Evolutionary conservation across 2,888 invertebrate genomes (phyloP).

Genomic region (Caenorhabditis sinica): DNA sequence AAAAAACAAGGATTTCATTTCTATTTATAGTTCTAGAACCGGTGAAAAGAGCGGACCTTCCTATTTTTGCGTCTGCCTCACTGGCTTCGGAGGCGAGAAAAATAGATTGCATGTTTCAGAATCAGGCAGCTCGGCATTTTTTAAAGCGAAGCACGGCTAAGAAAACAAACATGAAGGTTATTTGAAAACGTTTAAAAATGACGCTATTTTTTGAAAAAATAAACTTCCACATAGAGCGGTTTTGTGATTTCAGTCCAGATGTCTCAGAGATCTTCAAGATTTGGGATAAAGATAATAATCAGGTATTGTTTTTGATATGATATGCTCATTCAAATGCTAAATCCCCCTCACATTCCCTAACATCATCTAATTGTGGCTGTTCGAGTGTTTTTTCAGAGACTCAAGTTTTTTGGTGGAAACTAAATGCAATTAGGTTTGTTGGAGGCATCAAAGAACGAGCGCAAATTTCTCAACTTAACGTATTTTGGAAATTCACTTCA

Average conservation of each 20-base stretch:
- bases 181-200: conserved; percentile 22
- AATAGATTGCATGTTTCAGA: conserved; percentile 39
- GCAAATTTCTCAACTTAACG: neutral
- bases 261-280: neutral
- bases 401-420: neutral
- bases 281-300: neutral
- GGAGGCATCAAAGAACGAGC: neutral
- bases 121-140: conserved; percentile 6
- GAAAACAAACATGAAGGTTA: conserved; percentile 17
- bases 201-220: conserved; percentile 1
- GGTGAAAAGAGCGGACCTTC: conserved; percentile 2
- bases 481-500: neutral
- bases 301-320: conserved; percentile 7
- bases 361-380: conserved; percentile 18
- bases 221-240: neutral
- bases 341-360: neutral
- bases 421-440: neutral
- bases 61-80: conserved; percentile 4
- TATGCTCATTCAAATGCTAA: conserved; percentile 1
- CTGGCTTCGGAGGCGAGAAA: neutral
- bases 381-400: conserved; percentile 3
- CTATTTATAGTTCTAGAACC: conserved; percentile 35
- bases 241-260: neutral
- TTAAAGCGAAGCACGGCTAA: conserved; percentile 2
- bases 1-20: conserved; percentile 24